phyloP scores from a whole-genome alignment of 2,797 vertebrate genomes.

The Gastrophryne carolinensis region DNA sequence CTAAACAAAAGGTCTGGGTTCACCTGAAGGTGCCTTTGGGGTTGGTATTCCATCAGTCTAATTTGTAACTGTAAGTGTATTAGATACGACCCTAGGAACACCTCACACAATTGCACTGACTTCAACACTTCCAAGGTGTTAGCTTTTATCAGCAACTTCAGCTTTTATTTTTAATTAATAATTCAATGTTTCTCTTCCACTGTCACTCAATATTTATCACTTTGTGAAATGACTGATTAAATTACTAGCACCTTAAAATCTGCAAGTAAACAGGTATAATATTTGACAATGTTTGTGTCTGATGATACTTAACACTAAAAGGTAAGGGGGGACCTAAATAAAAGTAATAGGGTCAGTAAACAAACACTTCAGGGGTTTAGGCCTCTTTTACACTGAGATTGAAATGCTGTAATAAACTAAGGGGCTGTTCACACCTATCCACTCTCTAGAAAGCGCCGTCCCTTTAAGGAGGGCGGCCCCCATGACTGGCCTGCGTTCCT shows the following conservation, averaged over 20 bases:
- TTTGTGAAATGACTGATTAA: conserved; percentile 30
- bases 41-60: conserved; percentile 25
- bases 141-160: conserved; percentile 42
- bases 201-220: conserved; percentile 43
- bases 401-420: too few relatives aligned
- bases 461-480: too few relatives aligned
- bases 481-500: too few relatives aligned
- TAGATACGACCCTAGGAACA: conserved; percentile 27
- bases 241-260: conserved; percentile 22
- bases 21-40: conserved; percentile 19
- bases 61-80: conserved; percentile 40
- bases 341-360: too few relatives aligned
- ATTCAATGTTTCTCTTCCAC: conserved; percentile 31
- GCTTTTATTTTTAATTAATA: conserved; percentile 49
- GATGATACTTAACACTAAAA: too few relatives aligned
- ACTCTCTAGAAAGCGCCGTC: too few relatives aligned
- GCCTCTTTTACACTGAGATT: too few relatives aligned
- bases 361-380: too few relatives aligned
- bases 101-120: conserved; percentile 27
- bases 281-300: too few relatives aligned
- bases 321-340: too few relatives aligned
- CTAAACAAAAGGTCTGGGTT: not conserved
- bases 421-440: too few relatives aligned
- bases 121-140: conserved; percentile 41
- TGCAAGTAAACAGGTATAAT: conserved; percentile 5